Base-by-base conservation (phyloP, 2,888 invertebrate genomes). In the Yponomeuta sedellus region DNA sequence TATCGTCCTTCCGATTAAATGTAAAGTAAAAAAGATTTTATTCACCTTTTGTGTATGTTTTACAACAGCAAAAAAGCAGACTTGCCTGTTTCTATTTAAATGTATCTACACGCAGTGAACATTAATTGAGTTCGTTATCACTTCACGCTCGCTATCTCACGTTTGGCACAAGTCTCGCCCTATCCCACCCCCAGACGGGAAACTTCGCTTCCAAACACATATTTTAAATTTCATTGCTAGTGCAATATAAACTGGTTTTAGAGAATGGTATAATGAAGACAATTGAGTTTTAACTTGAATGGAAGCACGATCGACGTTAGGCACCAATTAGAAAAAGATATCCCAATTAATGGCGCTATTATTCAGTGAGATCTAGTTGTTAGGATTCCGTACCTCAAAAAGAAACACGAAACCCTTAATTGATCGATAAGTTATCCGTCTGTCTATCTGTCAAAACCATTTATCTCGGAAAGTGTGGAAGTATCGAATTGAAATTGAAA, bases 281-380 rank as follows among this genome's bases (percentile, higher is more conserved):
- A 87, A 87, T 84, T 81, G 71, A 76, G 80, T 82, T 80, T 75
- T 73, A 76, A 79, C 79, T 71, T 77, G 44, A 73, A 70, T 75
- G 75, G 78, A 52, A 16, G 44, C 44, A 52, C 44, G 16, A 16
- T n/a, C 20, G 83, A 86, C 81, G 82, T 83, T 83, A 71, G 73
- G 77, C 75, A 74, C 77, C 76, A 80, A 83, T 84, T 86, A 85
- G 86, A 79, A 59, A 77, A 79, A 73, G 71, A 70, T 71, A 75
- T 68, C 67, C 67, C 68, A 68, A 67, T 62, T 62, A 62, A 16
- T 34, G 34, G 10, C 34, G 39, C 25, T 8, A 34, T 34, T 52
- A 16, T 44, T 44, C 44, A 25, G 44, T 16, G 44, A 52, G 12
- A 16, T 16, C 16, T 52, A 44, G n/a, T n/a, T n/a, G n/a, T n/a